phyloP scores from a whole-genome alignment of 2,797 vertebrate species.

The Astyanax mexicanus region DNA sequence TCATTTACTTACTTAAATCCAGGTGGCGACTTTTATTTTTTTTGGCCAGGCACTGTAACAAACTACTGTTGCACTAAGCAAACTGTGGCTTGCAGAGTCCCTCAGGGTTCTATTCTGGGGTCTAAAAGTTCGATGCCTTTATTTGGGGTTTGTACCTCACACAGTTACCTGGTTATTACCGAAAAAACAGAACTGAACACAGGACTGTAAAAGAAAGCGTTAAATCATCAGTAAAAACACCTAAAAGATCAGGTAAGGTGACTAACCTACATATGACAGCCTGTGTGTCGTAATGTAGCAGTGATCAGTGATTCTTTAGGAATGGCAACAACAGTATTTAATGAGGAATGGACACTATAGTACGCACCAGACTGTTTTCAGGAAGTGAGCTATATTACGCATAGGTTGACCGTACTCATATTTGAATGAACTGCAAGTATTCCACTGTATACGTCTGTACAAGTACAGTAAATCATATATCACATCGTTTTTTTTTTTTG shows the following conservation, averaged over 20 bases:
- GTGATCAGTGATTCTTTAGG: constrained; percentile 20
- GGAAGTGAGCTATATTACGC: constrained; percentile 75
- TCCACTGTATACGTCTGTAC: constrained; percentile 86
- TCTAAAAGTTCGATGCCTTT: too few relatives aligned
- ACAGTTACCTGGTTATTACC: too few relatives aligned
- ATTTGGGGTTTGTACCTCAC: too few relatives aligned
- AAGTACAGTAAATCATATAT: constrained; percentile 85
- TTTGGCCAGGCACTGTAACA: too few relatives aligned
- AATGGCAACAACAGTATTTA: constrained; percentile 58
- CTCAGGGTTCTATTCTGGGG: too few relatives aligned
- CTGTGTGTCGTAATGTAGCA: constrained; percentile 22
- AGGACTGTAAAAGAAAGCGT: too few relatives aligned
- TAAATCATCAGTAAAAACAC: not conserved
- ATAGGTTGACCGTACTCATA: constrained; percentile 69
- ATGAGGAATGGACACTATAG: constrained; percentile 56
- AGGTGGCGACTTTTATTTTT: too few relatives aligned
- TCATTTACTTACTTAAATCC: too few relatives aligned
- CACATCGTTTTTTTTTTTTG: constrained; percentile 36
- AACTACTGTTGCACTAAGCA: too few relatives aligned
- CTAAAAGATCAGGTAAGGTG: constrained; percentile 36
- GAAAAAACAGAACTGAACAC: too few relatives aligned
- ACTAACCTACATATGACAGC: constrained; percentile 45
- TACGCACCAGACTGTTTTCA: constrained; percentile 73
- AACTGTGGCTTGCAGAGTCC: too few relatives aligned
- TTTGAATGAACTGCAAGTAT: constrained; percentile 68